phyloP scores from a whole-genome alignment of 2,888 invertebrate species.

The Cheilosia variabilis region DNA sequence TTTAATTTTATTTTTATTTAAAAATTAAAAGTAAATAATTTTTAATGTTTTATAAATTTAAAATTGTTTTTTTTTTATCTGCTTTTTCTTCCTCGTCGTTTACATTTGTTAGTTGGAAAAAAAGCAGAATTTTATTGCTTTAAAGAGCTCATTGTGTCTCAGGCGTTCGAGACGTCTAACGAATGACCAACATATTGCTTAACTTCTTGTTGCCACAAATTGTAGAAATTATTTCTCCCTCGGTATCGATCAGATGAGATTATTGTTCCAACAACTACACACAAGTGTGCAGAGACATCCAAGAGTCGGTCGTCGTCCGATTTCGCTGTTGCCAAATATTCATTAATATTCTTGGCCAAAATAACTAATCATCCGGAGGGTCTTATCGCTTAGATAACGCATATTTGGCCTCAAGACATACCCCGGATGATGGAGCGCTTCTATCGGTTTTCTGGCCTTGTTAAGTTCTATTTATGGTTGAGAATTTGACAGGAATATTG shows the following conservation, averaged over 20 bases:
- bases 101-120: too few species aligned
- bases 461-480: not conserved
- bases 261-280: conserved; percentile 27
- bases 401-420: not conserved
- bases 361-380: conserved; percentile 53
- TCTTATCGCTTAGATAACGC: conserved; percentile 19
- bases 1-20: too few species aligned
- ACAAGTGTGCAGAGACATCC: conserved; percentile 35
- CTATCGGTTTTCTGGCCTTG: conserved; percentile 21
- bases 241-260: conserved; percentile 47
- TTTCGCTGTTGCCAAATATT: not conserved
- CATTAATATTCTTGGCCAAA: conserved; percentile 49
- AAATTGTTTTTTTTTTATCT: too few species aligned
- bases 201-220: not conserved
- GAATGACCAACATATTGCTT: too few species aligned
- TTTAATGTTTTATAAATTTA: too few species aligned
- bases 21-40: too few species aligned
- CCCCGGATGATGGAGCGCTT: conserved; percentile 22
- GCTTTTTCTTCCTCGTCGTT: too few species aligned
- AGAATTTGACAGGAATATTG: not conserved
- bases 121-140: too few species aligned
- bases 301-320: conserved; percentile 10
- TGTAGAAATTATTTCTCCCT: conserved; percentile 26
- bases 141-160: too few species aligned
- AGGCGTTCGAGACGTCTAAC: too few species aligned